phyloP scores from a whole-genome alignment of 1,140 invertebrate genomes.

The Drosophila rufa region DNA sequence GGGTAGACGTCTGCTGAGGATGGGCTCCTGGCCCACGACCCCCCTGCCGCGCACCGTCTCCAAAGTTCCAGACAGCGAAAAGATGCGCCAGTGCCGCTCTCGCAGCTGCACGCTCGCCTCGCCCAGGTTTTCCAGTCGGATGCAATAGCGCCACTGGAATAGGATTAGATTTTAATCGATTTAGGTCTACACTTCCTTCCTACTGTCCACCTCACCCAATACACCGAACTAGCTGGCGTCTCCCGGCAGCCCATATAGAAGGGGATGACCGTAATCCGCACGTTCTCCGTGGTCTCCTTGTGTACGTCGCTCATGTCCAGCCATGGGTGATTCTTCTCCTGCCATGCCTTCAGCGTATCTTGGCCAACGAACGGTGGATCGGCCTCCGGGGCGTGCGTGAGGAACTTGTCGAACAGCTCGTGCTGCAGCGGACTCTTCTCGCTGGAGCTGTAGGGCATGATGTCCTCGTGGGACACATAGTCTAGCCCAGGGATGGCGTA shows the following conservation, averaged over 20 bases:
- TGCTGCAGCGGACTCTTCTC: constrained; percentile 94
- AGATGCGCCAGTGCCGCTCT: constrained; percentile 98
- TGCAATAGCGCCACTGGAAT: constrained; percentile 96
- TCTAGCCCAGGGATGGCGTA: constrained; percentile 98
- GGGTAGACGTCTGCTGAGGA: constrained; percentile 93
- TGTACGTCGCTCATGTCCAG: constrained; percentile 98
- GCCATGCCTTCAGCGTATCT: constrained; percentile 97
- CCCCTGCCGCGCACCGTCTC: constrained; percentile 97
- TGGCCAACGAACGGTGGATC: constrained; percentile 95
- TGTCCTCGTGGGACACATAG: constrained; percentile 98
- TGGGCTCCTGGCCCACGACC: constrained; percentile 97
- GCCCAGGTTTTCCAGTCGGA: constrained; percentile 97
- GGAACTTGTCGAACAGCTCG: constrained; percentile 98
- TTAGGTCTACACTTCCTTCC: neutral
- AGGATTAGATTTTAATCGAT: neutral
- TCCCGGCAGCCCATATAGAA: constrained; percentile 95
- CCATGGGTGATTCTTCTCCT: constrained; percentile 99
- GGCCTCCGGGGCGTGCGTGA: constrained; percentile 90
- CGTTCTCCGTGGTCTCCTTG: constrained; percentile 97
- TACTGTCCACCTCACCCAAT: constrained; percentile 90
- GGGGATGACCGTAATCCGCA: constrained; percentile 98
- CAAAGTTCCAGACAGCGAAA: constrained; percentile 96
- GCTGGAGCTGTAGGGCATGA: constrained; percentile 93
- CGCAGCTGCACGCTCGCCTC: constrained; percentile 95
- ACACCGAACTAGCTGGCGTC: constrained; percentile 94